A percentile compares a stretch with the other conserved stretches of the same genome.
Conservation (phyloP, 2,888 invertebrate species). For the Keiferia lycopersicella region DNA sequence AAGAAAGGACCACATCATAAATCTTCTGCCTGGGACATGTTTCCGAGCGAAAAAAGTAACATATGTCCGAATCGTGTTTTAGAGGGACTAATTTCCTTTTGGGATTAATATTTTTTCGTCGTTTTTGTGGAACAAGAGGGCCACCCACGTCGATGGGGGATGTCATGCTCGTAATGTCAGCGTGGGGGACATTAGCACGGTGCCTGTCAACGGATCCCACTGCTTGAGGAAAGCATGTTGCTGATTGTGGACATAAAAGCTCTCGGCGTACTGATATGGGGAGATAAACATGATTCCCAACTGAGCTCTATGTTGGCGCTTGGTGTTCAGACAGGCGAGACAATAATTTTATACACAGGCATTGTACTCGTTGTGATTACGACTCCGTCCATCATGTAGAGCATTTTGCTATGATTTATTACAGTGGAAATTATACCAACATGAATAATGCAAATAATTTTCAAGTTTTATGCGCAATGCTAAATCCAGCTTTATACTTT, state of each 20-base stretch:
- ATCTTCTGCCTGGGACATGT: slow-evolving; percentile 69
- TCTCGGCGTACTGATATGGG: slow-evolving; percentile 8
- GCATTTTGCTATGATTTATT: neutral
- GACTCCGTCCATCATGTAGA: neutral
- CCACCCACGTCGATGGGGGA: slow-evolving; percentile 72
- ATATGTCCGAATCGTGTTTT: slow-evolving; percentile 76
- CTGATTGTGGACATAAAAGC: slow-evolving; percentile 29
- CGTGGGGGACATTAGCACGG: slow-evolving; percentile 45
- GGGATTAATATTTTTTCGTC: slow-evolving; percentile 63
- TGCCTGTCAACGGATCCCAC: slow-evolving; percentile 35
- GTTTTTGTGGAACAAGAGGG: slow-evolving; percentile 58
- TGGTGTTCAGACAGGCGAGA: neutral
- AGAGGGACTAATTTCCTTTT: slow-evolving; percentile 79
- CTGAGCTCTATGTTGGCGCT: neutral
- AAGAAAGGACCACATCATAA: slow-evolving; percentile 68
- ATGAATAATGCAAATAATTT: neutral
- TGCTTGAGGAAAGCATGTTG: slow-evolving; percentile 30
- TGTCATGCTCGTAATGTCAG: slow-evolving; percentile 46
- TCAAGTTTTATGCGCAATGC: neutral
- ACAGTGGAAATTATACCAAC: slow-evolving; percentile 3
- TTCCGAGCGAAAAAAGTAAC: slow-evolving; percentile 79
- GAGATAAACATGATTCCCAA: neutral
- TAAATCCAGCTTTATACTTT: neutral
- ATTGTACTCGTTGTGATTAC: slow-evolving; percentile 1
- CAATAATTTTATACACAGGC: neutral